Evolutionary conservation across 2,113 vertebrate species (phyloP).

Genomic region (Philantomba maxwellii): DNA sequence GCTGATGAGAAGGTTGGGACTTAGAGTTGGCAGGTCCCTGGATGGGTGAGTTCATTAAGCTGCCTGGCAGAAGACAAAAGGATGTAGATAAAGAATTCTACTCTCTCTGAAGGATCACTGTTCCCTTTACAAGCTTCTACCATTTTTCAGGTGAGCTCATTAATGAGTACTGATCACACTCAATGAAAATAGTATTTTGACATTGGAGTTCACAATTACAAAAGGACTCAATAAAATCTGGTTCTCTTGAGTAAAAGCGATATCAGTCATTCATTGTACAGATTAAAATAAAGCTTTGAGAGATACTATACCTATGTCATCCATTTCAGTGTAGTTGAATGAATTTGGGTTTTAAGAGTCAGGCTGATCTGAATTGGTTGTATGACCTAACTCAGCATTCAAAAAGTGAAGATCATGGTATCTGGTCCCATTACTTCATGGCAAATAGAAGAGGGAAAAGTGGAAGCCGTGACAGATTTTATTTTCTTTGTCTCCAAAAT

Average conservation of each 20-base stretch:
- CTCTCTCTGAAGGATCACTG: neutral
- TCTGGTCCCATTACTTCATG: neutral
- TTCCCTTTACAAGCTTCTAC: neutral
- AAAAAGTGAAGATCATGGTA: neutral
- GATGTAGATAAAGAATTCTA: neutral
- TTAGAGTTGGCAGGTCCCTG: neutral
- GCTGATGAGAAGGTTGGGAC: neutral
- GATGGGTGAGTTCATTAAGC: neutral
- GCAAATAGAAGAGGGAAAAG: neutral
- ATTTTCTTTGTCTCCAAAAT: neutral
- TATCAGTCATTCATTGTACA: neutral
- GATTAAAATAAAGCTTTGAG: neutral
- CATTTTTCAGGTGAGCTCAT: neutral
- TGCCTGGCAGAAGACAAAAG: neutral
- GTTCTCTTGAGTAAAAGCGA: neutral
- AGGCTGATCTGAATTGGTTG: neutral
- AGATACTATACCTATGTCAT: neutral
- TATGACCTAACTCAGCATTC: neutral
- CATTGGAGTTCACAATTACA: neutral
- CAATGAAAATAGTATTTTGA: slow-evolving; percentile 9
- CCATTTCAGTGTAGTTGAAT: neutral
- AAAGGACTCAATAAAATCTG: neutral
- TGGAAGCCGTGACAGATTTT: neutral
- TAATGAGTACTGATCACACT: neutral
- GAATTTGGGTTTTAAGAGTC: neutral